These are phyloP conservation scores for Trimorus sp. DNA, from an alignment of 2,888 invertebrate species.

Conservation along the genomic window DNA sequence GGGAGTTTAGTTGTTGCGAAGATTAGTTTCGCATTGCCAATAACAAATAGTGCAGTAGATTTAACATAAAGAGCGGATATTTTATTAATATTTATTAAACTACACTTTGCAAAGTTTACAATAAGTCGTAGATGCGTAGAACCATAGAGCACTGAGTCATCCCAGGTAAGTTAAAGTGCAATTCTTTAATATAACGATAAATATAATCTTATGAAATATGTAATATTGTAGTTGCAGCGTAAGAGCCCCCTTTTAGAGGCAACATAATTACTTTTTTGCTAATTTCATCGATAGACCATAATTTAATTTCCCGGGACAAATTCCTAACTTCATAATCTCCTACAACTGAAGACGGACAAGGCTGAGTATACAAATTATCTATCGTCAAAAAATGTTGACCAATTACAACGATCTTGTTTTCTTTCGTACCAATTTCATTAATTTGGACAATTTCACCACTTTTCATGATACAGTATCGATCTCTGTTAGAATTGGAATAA, in stretches of 20 bases:
- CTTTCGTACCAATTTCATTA: constrained; percentile 2
- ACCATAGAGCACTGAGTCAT: no score
- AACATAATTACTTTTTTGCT: constrained; percentile 1
- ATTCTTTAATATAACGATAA: no score
- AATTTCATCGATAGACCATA: constrained; percentile 8
- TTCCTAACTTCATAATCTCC: constrained; percentile 1
- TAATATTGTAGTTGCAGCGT: not conserved
- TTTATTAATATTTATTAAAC: no score
- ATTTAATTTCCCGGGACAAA: not conserved
- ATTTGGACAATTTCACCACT: constrained; percentile 11
- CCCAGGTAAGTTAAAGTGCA: no score
- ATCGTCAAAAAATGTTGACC: not conserved
- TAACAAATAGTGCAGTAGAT: no score
- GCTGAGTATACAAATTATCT: not conserved
- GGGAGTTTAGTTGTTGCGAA: no score
- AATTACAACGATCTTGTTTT: not conserved
- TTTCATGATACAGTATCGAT: constrained; percentile 6
- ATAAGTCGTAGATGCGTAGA: no score
- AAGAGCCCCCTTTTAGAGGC: not conserved
- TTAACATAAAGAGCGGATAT: no score
- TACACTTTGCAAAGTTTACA: no score
- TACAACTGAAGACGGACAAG: not conserved
- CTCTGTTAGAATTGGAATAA: not conserved
- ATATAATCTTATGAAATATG: no score
- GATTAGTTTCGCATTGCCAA: no score